Percentiles rank a stretch among this genome's conserved stretches.
Conservation (phyloP, 1,140 invertebrate genomes). For the Drosophila nigrodunni region DNA sequence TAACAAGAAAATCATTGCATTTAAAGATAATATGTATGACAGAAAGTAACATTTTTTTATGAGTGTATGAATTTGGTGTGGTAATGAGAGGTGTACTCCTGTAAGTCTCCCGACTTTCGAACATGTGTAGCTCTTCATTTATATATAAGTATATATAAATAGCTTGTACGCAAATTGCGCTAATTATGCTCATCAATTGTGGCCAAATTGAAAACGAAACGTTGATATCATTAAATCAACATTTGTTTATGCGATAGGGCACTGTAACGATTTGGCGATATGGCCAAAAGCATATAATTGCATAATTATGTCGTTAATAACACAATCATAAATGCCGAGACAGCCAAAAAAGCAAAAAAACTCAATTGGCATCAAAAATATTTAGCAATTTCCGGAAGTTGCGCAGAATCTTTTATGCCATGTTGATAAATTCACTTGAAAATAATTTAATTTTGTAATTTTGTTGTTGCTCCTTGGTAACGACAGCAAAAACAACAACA, state of each 20-base stretch:
- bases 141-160: neutral
- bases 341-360: constrained; percentile 36
- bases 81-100: neutral
- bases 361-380: constrained; percentile 74
- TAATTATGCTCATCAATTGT: constrained; percentile 5
- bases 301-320: constrained; percentile 77
- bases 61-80: no score
- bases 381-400: constrained; percentile 74
- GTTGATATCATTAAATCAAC: constrained; percentile 41
- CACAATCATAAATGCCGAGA: constrained; percentile 55
- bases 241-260: constrained; percentile 39
- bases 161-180: neutral
- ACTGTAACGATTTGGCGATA: neutral
- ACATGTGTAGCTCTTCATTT: neutral
- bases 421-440: constrained; percentile 72
- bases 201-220: neutral
- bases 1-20: no score
- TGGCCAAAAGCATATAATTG: constrained; percentile 54
- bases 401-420: constrained; percentile 40
- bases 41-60: no score
- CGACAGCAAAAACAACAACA: constrained; percentile 26
- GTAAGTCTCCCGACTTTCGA: neutral
- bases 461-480: constrained; percentile 49
- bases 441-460: constrained; percentile 78
- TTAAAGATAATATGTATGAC: no score